Conservation (phyloP, 2,113 vertebrate species). For the Labeo rohita region DNA sequence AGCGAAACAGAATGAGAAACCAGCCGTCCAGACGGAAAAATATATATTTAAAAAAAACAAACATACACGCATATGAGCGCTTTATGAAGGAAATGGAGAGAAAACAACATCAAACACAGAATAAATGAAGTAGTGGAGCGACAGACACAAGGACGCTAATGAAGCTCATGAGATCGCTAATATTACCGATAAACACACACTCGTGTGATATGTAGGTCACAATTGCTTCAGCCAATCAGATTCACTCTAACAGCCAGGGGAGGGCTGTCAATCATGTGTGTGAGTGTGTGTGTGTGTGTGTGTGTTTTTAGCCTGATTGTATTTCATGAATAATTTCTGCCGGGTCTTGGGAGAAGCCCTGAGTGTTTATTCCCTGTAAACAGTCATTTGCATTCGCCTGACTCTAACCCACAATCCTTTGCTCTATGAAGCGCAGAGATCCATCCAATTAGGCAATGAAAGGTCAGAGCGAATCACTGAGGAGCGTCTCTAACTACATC, state of each 20-base stretch:
- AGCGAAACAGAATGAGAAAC: not conserved
- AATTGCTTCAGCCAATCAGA: constrained; percentile 5
- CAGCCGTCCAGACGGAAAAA: not conserved
- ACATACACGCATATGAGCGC: not conserved
- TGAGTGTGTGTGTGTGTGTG: not conserved
- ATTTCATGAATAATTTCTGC: constrained; percentile 55
- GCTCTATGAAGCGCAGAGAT: constrained; percentile 76
- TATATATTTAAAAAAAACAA: not conserved
- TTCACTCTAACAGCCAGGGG: not conserved
- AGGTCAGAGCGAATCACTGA: constrained; percentile 69
- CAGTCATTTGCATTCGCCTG: constrained; percentile 68
- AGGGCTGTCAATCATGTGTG: not conserved
- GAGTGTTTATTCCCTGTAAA: constrained; percentile 67
- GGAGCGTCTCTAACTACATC: constrained; percentile 9
- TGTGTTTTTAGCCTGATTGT: constrained; percentile 41
- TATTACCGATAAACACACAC: not conserved
- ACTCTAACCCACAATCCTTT: constrained; percentile 72
- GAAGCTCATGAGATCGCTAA: not conserved
- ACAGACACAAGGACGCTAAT: not conserved
- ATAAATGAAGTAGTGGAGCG: not conserved
- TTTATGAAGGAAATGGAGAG: not conserved
- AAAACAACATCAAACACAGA: not conserved
- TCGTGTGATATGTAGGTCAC: constrained; percentile 13
- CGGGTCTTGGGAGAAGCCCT: constrained; percentile 44
- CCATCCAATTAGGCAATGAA: constrained; percentile 81